Percentiles rank a stretch among this genome's conserved stretches.
These are phyloP conservation scores for Enteromius mattozi DNA, from an alignment of 2,797 vertebrate genomes.

Conservation along the genomic window DNA sequence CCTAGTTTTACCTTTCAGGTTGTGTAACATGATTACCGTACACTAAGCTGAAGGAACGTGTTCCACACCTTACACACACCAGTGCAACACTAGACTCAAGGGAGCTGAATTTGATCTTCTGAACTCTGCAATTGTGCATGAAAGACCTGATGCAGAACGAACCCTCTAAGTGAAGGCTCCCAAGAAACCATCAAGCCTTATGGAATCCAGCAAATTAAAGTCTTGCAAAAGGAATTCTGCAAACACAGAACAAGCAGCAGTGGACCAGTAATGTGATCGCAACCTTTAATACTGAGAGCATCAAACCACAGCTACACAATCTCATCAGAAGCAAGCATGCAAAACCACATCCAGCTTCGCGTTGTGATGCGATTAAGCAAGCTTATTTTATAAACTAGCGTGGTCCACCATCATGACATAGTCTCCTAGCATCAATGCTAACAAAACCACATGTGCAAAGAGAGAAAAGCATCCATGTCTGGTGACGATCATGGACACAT, in stretches of 20 bases:
- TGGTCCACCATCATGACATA: background rate
- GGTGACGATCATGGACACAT: background rate
- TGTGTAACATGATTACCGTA: constrained; percentile 23
- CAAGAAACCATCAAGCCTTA: background rate
- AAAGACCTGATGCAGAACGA: background rate
- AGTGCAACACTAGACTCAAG: background rate
- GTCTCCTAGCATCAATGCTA: background rate
- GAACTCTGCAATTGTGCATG: background rate
- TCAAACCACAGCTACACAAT: constrained; percentile 4
- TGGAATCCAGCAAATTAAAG: background rate
- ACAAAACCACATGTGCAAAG: constrained; percentile 18
- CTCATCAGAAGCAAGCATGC: background rate
- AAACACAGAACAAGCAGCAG: background rate
- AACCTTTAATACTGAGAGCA: background rate
- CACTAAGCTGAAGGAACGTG: constrained; percentile 4
- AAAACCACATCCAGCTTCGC: constrained; percentile 12
- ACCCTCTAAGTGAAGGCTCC: background rate
- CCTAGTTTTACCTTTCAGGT: constrained; percentile 16
- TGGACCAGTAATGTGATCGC: background rate
- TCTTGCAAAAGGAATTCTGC: background rate
- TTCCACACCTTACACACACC: constrained; percentile 40
- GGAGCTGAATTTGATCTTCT: constrained; percentile 17
- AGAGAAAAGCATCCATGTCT: background rate
- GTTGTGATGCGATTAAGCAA: background rate
- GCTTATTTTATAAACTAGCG: background rate